Base-by-base conservation (phyloP, 2,113 vertebrate genomes). In the Pardalotus punctatus region DNA sequence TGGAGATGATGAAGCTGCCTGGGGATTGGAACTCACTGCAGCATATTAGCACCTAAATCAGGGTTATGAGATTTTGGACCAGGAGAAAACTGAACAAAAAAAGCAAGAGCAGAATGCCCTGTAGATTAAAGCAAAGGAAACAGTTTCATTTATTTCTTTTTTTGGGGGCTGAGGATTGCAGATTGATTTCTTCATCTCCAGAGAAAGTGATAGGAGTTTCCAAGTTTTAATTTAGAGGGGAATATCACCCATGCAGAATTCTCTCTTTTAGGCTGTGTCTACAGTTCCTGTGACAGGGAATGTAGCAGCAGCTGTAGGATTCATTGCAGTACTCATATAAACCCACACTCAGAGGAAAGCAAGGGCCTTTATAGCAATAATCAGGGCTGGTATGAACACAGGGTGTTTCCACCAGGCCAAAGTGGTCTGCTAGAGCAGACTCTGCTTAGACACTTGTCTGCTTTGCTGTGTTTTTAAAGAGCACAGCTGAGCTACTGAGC, bases 1-100 rank as follows among this genome's bases (percentile, higher is more conserved):
- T 88, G 65, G 72, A 81, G 72, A 94, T 74, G 92, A 96, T 94
- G 86, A 90, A 90, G 83, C 48, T 89, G 90, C 82, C 93, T 78
- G 60, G 88, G 85, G 92, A 88, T 92, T 81, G 69, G 43, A 90
- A 86, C 57, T 90, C 40, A 38, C 36, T 88, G 88, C 90, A 76
- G 65, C 18, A 22, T 79, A 93, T 94, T 93, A 92, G 56, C 56
- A 86, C 81, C 86, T 96, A 92, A 96, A 88, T 92, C 90, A 90
- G 90, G 56, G 40, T 93, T 96, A 83, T 70, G 72, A 74, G 61
- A 90, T 94, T 58, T 58, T 74, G 58, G 73, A 36, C 25, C 60
- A 87, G 40, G 58, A 93, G 35, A 71, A 74, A 82, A 77, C 38
- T 8, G 50, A 66, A 61, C 22, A 47, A 88, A 79, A 82, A 84